Conservation (phyloP, 2,113 vertebrate genomes). For the Nothobranchius furzeri region DNA sequence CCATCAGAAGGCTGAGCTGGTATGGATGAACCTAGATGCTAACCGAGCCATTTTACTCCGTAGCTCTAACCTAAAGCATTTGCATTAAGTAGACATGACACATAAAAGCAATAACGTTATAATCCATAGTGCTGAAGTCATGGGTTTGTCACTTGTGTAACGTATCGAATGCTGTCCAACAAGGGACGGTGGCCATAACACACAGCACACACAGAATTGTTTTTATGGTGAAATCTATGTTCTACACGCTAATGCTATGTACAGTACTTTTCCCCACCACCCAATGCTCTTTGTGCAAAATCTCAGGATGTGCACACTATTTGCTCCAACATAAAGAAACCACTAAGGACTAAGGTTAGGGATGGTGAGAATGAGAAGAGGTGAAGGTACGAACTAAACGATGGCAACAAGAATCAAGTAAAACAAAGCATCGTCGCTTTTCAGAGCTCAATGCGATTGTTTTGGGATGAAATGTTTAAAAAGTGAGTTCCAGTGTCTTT, state of each 20-base stretch:
- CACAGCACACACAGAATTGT: constrained; percentile 50
- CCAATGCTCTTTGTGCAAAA: constrained; percentile 52
- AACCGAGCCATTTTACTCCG: constrained; percentile 60
- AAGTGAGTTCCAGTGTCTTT: constrained; percentile 25
- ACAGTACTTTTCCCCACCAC: constrained; percentile 36
- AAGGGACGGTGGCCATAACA: constrained; percentile 51
- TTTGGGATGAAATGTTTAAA: constrained; percentile 18
- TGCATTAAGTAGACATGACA: constrained; percentile 64
- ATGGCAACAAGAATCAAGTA: constrained; percentile 14
- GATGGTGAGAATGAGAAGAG: constrained; percentile 30
- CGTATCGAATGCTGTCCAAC: constrained; percentile 48
- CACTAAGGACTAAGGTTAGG: constrained; percentile 21
- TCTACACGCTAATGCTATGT: constrained; percentile 48
- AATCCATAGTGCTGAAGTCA: constrained; percentile 51
- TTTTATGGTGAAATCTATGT: constrained; percentile 35
- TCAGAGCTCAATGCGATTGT: constrained; percentile 22
- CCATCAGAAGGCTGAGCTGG: constrained; percentile 38
- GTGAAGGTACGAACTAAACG: not conserved
- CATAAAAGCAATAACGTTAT: constrained; percentile 76
- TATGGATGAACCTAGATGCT: constrained; percentile 37
- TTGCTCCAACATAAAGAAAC: constrained; percentile 36
- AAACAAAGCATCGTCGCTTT: constrained; percentile 37
- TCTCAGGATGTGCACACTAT: constrained; percentile 67
- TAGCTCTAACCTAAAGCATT: constrained; percentile 67
- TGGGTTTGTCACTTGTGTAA: constrained; percentile 45